phyloP scores from a whole-genome alignment of 2,797 vertebrate genomes.

The Luscinia megarhynchos region DNA sequence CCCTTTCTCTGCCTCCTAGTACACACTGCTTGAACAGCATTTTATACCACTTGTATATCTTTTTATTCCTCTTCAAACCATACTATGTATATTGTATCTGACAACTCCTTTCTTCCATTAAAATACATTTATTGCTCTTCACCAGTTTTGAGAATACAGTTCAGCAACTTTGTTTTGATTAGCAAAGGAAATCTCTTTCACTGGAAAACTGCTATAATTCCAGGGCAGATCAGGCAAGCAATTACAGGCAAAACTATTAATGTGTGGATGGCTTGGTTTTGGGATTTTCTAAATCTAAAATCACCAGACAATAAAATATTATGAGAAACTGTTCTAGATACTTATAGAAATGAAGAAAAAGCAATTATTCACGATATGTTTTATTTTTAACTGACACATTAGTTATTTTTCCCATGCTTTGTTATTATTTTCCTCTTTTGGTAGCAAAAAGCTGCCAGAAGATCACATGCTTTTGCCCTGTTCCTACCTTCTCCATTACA shows the following conservation, averaged over 20 bases:
- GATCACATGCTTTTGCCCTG: rapidly evolving
- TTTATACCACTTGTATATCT: not conserved
- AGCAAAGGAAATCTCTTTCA: not conserved
- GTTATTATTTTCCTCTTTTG: not conserved
- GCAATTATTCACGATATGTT: not conserved
- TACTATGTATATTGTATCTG: not conserved
- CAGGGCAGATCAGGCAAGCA: not conserved
- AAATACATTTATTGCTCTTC: not conserved
- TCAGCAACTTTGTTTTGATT: not conserved
- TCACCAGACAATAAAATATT: not conserved
- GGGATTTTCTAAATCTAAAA: not conserved
- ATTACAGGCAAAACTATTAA: not conserved
- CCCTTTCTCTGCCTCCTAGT: not conserved
- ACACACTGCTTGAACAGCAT: not conserved
- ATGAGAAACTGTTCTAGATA: not conserved
- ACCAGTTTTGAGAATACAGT: not conserved
- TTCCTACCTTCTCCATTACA: not conserved
- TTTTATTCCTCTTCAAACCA: not conserved
- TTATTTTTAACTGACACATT: not conserved
- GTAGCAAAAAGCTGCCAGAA: not conserved
- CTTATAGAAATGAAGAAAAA: not conserved
- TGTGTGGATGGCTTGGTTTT: not conserved
- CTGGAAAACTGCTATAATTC: not conserved
- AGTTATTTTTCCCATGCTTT: not conserved
- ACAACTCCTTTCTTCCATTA: not conserved